These are phyloP conservation scores for Tridacna crocea DNA, from an alignment of 2,888 invertebrate species.

Conservation along the genomic window DNA sequence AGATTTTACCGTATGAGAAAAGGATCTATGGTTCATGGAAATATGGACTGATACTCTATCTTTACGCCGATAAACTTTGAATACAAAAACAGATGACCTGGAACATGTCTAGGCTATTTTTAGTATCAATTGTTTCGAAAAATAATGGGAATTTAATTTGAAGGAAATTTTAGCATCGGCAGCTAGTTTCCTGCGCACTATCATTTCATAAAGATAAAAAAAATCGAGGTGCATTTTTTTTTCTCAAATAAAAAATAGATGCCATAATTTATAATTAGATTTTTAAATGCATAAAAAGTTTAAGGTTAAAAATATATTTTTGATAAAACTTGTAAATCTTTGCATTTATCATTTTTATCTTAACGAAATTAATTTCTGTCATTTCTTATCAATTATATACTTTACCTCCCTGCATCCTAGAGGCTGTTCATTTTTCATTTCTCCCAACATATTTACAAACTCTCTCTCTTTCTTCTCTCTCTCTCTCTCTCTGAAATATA, in stretches of 20 bases:
- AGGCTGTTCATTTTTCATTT: not conserved
- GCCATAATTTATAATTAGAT: no score
- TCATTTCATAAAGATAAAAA: not conserved
- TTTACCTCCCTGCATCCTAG: not conserved
- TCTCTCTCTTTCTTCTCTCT: no score
- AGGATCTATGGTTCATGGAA: not conserved
- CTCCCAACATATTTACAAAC: no score
- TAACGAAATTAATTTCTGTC: not conserved
- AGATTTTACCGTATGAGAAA: no score
- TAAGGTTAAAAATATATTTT: not conserved
- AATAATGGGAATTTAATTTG: not conserved
- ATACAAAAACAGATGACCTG: constrained; percentile 23
- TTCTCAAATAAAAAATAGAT: not conserved
- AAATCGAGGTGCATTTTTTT: not conserved
- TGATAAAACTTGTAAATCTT: not conserved
- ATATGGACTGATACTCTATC: constrained; percentile 26
- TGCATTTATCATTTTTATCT: not conserved
- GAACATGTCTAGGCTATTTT: constrained; percentile 27
- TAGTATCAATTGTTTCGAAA: constrained; percentile 24
- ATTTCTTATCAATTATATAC: not conserved
- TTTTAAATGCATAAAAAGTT: no score
- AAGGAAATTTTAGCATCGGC: constrained; percentile 1
- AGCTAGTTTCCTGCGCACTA: not conserved
- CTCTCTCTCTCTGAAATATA: no score
- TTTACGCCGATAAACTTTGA: constrained; percentile 13